These are phyloP conservation scores for Entosphenus tridentatus DNA, from an alignment of 2,113 vertebrate species.

Conservation along the genomic window DNA sequence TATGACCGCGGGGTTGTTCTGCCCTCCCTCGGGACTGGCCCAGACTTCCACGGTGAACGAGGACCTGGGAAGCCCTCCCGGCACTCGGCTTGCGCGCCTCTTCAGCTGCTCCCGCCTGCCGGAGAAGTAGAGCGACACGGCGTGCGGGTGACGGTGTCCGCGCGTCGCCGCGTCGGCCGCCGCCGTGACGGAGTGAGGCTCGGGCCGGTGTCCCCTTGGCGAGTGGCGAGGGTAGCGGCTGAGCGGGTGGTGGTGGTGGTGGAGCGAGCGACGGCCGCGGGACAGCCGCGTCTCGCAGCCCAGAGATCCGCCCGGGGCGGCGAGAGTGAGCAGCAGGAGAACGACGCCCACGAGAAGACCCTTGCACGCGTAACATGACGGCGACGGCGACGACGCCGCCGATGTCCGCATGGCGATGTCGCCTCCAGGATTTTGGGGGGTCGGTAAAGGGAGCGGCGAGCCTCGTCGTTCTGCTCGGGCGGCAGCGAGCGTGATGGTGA, in stretches of 20 bases:
- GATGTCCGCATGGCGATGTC: conserved; percentile 1
- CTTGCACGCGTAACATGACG: not conserved
- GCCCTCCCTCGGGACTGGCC: conserved; percentile 70
- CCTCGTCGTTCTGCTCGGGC: too few relatives aligned
- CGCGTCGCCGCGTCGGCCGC: conserved; percentile 15
- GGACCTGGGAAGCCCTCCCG: conserved; percentile 28
- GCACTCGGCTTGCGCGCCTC: conserved; percentile 32
- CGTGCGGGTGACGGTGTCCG: conserved; percentile 18
- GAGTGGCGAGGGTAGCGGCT: conserved; percentile 12
- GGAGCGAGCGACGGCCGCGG: not conserved
- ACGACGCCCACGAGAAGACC: not conserved
- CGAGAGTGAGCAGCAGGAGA: not conserved
- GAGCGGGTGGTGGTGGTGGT: conserved; percentile 4
- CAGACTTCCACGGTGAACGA: conserved; percentile 62
- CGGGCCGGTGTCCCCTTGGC: conserved; percentile 19
- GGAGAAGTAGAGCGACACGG: conserved; percentile 48
- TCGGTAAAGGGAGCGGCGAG: too few relatives aligned
- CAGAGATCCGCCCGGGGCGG: conserved; percentile 10
- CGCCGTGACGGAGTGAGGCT: conserved; percentile 9
- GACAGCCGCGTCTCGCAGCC: conserved; percentile 10
- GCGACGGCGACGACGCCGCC: not conserved
- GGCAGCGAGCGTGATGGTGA: too few relatives aligned
- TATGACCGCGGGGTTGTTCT: conserved; percentile 57
- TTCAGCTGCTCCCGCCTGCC: conserved; percentile 41
- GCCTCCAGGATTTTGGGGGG: too few relatives aligned